Evolutionary conservation across 1,140 invertebrate species (phyloP).

Genomic region (Drosophila quadrilineata): DNA sequence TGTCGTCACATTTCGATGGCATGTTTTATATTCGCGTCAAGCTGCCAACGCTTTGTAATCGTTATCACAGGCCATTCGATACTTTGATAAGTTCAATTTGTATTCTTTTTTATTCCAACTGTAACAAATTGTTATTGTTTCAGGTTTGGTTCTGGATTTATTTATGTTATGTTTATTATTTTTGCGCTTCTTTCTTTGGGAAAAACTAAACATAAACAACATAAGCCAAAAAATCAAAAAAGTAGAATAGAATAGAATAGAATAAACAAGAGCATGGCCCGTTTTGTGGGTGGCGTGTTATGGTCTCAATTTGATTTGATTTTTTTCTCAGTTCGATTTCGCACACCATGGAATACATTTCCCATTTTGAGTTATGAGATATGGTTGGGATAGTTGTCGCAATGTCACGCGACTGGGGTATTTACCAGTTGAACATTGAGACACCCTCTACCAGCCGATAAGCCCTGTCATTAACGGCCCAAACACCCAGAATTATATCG

Average conservation of each 20-base stretch:
- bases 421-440: constrained; percentile 25
- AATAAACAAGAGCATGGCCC: too few species aligned
- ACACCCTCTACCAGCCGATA: constrained; percentile 22
- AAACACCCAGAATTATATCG: not conserved
- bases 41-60: constrained; percentile 42
- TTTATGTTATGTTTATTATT: not conserved
- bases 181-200: not conserved
- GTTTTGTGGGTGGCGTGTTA: constrained; percentile 19
- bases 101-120: constrained; percentile 74
- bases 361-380: not conserved
- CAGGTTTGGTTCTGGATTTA: not conserved
- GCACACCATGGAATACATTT: not conserved
- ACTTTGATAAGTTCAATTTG: constrained; percentile 76
- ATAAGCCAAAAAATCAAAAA: not conserved
- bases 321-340: not conserved
- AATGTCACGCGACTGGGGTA: constrained; percentile 32
- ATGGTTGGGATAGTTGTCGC: not conserved
- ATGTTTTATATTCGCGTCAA: constrained; percentile 31
- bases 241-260: too few species aligned
- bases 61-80: constrained; percentile 63
- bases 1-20: not conserved
- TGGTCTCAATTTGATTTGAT: constrained; percentile 17
- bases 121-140: constrained; percentile 57
- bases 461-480: constrained; percentile 2
- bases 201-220: constrained; percentile 25